Base-by-base conservation (phyloP, 2,888 invertebrate genomes). In the Alviniconcha strummeri region DNA sequence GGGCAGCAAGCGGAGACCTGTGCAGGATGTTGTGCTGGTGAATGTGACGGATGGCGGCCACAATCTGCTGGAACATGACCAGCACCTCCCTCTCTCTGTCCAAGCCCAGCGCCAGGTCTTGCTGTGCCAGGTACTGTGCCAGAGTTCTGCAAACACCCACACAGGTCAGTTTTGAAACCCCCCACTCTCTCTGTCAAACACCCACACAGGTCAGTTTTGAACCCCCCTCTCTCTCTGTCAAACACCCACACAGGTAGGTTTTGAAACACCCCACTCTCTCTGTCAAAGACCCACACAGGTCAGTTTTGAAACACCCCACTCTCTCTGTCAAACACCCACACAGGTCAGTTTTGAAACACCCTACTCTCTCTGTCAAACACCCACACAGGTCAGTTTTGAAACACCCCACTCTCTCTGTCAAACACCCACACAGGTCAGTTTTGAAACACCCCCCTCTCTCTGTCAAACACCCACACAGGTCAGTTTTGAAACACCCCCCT, bases 31-130 rank as follows among this genome's bases (percentile, higher is more conserved):
- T 96, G 91, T 96, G 95, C 64, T 95, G 94, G 91, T 96, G 96
- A 95, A 96, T 96, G 90, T 96, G 96, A 85, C 95, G 94, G 9
- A 96, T 95, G 3, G 96, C 96, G 80, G 95, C 95, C 9, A 95
- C 95, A 87, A 96, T 96, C 93, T 96, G 96, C 85, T 95, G 95
- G 89, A 96, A 96, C 86, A 96, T 94, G 7, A 94, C 93, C 72
- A 96, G 93, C 77, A 96, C 95, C 86, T 95, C 95, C 85, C 95
- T 94, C 91, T 96, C 96, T 4, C 95, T 95, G 83, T 96, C 93
- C 9, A 94, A 91, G 13, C 91, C 92, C 54, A 83, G 19, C 8
- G 64, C 67, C 64, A 94, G 94, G 56, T 95, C 94, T 57, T 95
- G 94, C 36, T 88, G 85, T 56, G 95, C 93, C 74, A 96, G 94